Evolutionary conservation across 30 jellyfish, hydroid and myxozoan species (phyloP).

Genomic region (Aurelia coerulea): DNA sequence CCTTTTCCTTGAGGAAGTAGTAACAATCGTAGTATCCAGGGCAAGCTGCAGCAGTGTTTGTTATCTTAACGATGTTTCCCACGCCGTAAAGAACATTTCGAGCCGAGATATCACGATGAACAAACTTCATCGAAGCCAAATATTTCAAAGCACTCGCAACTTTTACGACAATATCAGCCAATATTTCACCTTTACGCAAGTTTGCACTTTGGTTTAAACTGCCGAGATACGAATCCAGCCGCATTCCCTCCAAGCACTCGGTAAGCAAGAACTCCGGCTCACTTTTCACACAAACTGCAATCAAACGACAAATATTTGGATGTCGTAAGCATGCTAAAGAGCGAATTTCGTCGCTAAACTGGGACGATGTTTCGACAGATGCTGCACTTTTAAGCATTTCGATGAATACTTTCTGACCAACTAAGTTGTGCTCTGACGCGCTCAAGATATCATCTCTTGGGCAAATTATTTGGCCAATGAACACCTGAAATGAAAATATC

Average conservation of each 20-base stretch:
- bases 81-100: slow-evolving; percentile 71
- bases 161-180: slow-evolving; percentile 66
- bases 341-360: slow-evolving; percentile 63
- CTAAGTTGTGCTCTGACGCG: slow-evolving; percentile 45
- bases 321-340: slow-evolving; percentile 68
- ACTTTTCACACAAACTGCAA: slow-evolving; percentile 63
- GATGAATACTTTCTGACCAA: slow-evolving; percentile 68
- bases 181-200: slow-evolving; percentile 51
- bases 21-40: slow-evolving; percentile 83
- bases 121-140: slow-evolving; percentile 62
- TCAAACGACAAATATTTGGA: slow-evolving; percentile 74
- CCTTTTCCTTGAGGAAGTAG: slow-evolving; percentile 66
- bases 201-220: slow-evolving; percentile 48
- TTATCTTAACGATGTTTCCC: slow-evolving; percentile 69
- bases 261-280: slow-evolving; percentile 71
- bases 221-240: slow-evolving; percentile 70
- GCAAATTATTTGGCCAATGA: slow-evolving; percentile 70
- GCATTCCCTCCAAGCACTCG: slow-evolving; percentile 79
- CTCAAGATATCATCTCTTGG: slow-evolving; percentile 55
- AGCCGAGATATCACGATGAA: slow-evolving; percentile 77
- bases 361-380: slow-evolving; percentile 66
- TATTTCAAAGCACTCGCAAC: slow-evolving; percentile 73
- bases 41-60: slow-evolving; percentile 88
- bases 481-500: slow-evolving; percentile 31
- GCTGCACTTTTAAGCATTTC: slow-evolving; percentile 71